Evolutionary conservation across 2,888 invertebrate species (phyloP), one percentile per base, ranked within the genome.

Genomic region (Andrena bicolor): DNA sequence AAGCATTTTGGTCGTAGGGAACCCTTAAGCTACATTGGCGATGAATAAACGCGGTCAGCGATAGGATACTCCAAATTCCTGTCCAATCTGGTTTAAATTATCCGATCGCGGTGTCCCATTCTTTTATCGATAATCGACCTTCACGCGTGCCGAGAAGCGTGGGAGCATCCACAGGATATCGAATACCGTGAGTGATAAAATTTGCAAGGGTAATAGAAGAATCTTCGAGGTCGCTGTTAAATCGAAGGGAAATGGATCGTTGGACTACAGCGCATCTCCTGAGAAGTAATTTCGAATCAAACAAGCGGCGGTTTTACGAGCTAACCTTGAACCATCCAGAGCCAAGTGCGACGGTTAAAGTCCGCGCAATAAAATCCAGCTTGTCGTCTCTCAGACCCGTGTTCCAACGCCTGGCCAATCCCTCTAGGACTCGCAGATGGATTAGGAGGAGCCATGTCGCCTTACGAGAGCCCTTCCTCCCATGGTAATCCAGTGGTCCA

Each of bases 301-400:
- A 72, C 70, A 35, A 68, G 68, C 69, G 30, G 56, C 76, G 63
- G 63, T 58, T 73, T 79, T 58, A 76, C 75, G 70, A 75, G 56
- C 5, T 48, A 84, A 73, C 79, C 82, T 79, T 82, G 76, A 84
- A 84, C 82, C 61, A 10, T 30, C 8, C 4, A 8, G 68, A 28
- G 41, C 8, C 64, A 69, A 69, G 53, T 66, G 30, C 49, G n/a
- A 48, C 68, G 82, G 72, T 82, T 72, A 65, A 78, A 72, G 49
- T 35, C 26, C 26, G 56, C 13, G 66, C 60, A 48, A 64, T 72
- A 69, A 78, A 74, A 53, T 20, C 35, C 13, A 26, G 58, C 26
- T 16, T n/a, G 41, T 20, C 58, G 60, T 65, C 49, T 76, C 41
- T 23, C 48, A 51, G 69, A 56, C 61, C 81, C 53, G 48, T 48